Evolutionary conservation across 1,140 invertebrate genomes (phyloP), one percentile per base, ranked within the genome.

Genomic region (Geopemphigus sp.): DNA sequence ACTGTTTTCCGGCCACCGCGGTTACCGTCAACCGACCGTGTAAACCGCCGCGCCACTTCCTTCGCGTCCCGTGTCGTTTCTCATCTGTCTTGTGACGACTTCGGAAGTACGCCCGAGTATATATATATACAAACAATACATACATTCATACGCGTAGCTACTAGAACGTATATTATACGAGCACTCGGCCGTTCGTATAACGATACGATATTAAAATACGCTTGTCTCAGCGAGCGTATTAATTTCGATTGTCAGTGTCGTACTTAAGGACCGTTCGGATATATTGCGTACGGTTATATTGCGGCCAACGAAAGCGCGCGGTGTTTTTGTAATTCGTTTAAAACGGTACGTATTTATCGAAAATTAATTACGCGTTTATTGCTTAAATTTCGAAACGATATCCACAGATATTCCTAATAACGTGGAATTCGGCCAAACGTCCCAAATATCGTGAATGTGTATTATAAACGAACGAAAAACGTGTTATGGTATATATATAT

Each of bases 1-100:
- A 78, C 74, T 78, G 57, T 78, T 78, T 78, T 78, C 74, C 74
- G 74, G 74, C 19, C 17, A 5, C 29, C 22, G 73, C 39, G 73
- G 73, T 78, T 26, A 50, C 56, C 74, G 57, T 78, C 57, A 63
- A 63, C 74, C 74, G 74, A 78, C 74, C 74, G 74, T 78, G 57
- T 78, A 78, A 78, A 78, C 74, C 74, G 8, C 74, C 26, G n/a
- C 57, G 22, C 66, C 74, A 11, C 22, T 76, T 76, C 73, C 57
- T 76, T 11, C 22, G 19, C 29, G 66, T 29, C 74, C 8, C 17
- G 17, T 54, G 74, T 78, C 74, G 26, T 78, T 78, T 78, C 74
- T 78, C 74, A 78, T 78, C 74, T 39, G 59, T 78, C 74, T 78
- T n/a, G 68, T 0, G 47, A 72, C 47, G 47, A 72, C 47, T 53